A percentile compares a stretch with the other conserved stretches of the same genome.
Evolutionary conservation across 2,888 invertebrate genomes (phyloP).

Genomic region (Girardia tigrina): DNA sequence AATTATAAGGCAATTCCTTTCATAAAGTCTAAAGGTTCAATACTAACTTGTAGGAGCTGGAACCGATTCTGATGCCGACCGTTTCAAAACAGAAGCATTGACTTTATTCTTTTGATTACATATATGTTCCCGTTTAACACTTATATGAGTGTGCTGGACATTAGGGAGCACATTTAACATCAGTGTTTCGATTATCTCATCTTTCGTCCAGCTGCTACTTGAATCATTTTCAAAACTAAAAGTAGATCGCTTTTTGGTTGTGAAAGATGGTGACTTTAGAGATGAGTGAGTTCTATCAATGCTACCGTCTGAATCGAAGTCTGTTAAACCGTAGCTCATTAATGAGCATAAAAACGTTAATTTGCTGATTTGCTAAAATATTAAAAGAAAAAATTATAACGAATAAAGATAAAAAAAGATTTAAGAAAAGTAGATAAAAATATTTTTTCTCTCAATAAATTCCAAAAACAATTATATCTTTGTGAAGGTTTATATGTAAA

Average conservation of each 20-base stretch:
- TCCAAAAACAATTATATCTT: too few relatives aligned
- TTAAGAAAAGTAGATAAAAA: too few relatives aligned
- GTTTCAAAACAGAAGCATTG: not conserved
- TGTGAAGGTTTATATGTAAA: too few relatives aligned
- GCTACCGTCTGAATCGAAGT: not conserved
- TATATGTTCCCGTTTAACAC: constrained; percentile 5
- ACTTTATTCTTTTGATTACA: constrained; percentile 14
- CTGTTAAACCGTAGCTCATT: not conserved
- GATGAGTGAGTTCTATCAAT: not conserved
- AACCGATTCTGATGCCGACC: not conserved
- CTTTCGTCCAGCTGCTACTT: constrained; percentile 19
- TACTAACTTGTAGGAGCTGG: not conserved
- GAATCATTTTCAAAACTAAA: constrained; percentile 23
- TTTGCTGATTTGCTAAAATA: constrained; percentile 20
- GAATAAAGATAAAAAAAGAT: too few relatives aligned
- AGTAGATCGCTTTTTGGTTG: not conserved
- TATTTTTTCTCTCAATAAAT: too few relatives aligned
- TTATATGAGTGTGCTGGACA: not conserved
- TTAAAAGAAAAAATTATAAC: too few relatives aligned
- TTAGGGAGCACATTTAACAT: not conserved
- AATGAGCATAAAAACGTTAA: not conserved
- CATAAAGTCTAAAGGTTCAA: too few relatives aligned
- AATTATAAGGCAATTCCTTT: too few relatives aligned
- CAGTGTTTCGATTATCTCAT: not conserved
- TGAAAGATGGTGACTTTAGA: not conserved